Percentiles rank a stretch among this genome's conserved stretches.
Conservation (phyloP, 2,888 invertebrate genomes). For the Subacronicta megacephala region DNA sequence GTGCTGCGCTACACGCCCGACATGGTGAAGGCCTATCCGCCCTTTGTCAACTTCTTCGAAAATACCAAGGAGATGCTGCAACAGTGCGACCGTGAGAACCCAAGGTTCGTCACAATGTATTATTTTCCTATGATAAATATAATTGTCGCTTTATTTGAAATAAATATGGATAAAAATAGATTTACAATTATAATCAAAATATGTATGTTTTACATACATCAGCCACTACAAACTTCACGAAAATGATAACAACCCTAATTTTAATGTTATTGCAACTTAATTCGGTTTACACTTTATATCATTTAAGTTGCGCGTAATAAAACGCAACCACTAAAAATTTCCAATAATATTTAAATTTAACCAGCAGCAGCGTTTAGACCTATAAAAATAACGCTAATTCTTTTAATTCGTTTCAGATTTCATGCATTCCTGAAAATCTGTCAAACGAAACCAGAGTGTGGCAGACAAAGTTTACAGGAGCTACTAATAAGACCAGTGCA, state of each 20-base stretch:
- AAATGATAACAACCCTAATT: no score
- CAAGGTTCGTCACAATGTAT: slow-evolving; percentile 85
- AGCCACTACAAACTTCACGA: no score
- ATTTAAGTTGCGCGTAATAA: no score
- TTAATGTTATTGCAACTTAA: no score
- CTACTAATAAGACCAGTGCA: slow-evolving; percentile 99
- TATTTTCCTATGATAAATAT: background rate
- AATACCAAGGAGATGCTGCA: slow-evolving; percentile 98
- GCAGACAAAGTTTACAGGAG: slow-evolving; percentile 98
- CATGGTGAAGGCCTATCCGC: slow-evolving; percentile 98
- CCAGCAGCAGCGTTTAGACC: no score
- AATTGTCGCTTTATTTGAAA: no score
- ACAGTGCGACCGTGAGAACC: slow-evolving; percentile 97
- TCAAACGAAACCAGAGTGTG: slow-evolving; percentile 98
- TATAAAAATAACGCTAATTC: no score
- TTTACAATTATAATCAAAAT: no score
- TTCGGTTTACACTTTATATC: no score
- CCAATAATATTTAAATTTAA: no score
- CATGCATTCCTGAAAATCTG: slow-evolving; percentile 99
- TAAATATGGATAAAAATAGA: no score
- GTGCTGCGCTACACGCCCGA: slow-evolving; percentile 96
- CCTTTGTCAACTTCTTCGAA: slow-evolving; percentile 99
- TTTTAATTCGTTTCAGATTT: slow-evolving; percentile 89
- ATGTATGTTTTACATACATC: no score
- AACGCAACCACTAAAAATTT: background rate